Evolutionary conservation across 2,888 invertebrate species (phyloP).

Genomic region (Ophion obscuratus): DNA sequence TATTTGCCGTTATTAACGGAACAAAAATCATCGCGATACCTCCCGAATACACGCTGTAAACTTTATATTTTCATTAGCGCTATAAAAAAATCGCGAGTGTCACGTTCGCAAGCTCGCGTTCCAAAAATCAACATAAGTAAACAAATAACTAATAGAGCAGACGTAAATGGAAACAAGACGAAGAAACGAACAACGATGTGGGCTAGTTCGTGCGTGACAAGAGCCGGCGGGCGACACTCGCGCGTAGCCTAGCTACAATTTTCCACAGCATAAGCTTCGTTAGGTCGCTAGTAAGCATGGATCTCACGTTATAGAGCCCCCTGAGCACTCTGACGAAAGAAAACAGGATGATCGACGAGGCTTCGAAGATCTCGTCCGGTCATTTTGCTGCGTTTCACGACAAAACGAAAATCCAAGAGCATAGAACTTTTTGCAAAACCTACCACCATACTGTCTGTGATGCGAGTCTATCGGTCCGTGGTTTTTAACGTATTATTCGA

Average conservation of each 20-base stretch:
- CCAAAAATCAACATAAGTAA: conserved; percentile 44
- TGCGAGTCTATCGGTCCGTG: conserved; percentile 59
- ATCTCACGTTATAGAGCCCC: conserved; percentile 81
- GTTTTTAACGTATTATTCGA: conserved; percentile 44
- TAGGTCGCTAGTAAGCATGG: conserved; percentile 76
- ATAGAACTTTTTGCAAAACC: conserved; percentile 26
- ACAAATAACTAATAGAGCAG: conserved; percentile 48
- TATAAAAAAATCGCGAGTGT: conserved; percentile 77
- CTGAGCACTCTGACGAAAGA: conserved; percentile 61
- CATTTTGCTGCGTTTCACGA: conserved; percentile 37
- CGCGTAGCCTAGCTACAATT: conserved; percentile 71
- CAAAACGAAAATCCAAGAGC: conserved; percentile 22
- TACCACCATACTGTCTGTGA: conserved; percentile 57
- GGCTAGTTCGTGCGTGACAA: conserved; percentile 37
- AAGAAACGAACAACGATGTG: conserved; percentile 15
- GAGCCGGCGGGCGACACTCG: conserved; percentile 55
- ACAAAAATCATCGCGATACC: conserved; percentile 68
- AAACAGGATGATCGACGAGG: conserved; percentile 11
- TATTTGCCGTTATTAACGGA: conserved; percentile 28
- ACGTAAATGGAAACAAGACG: conserved; percentile 51
- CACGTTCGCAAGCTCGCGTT: conserved; percentile 57
- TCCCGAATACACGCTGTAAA: conserved; percentile 72
- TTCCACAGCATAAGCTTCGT: conserved; percentile 66
- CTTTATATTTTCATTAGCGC: conserved; percentile 76
- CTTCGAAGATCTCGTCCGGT: conserved; percentile 25